phyloP scores from a whole-genome alignment of 2,113 vertebrate genomes.

The Lampris incognitus region DNA sequence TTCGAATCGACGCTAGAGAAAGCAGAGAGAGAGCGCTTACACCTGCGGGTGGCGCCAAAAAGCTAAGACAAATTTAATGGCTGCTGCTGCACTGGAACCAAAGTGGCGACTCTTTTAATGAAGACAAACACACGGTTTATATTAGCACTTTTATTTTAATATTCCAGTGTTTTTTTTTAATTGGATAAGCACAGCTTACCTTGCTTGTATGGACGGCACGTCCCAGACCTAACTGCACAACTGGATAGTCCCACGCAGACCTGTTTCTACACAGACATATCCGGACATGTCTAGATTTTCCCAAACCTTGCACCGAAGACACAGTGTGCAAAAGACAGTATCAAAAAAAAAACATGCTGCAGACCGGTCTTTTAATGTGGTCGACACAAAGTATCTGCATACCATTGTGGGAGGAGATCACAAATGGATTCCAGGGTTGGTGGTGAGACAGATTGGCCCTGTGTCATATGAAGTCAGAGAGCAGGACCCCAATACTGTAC shows the following conservation, averaged over 20 bases:
- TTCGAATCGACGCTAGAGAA: too few species aligned
- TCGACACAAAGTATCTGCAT: not conserved
- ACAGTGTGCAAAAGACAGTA: not conserved
- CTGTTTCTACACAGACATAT: constrained; percentile 24
- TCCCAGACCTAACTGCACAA: not conserved
- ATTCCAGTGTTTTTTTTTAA: too few species aligned
- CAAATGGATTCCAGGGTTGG: constrained; percentile 28
- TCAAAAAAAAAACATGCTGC: constrained; percentile 3
- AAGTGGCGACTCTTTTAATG: too few species aligned
- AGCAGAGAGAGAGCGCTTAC: too few species aligned
- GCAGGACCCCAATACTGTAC: not conserved
- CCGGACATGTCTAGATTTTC: constrained; percentile 11
- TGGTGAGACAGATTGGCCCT: not conserved
- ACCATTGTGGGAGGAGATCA: constrained; percentile 5
- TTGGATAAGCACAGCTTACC: too few species aligned
- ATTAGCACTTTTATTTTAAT: too few species aligned
- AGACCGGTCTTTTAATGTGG: constrained; percentile 8
- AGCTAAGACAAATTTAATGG: too few species aligned
- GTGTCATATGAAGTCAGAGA: constrained; percentile 3
- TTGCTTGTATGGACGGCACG: too few species aligned
- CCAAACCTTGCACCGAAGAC: constrained; percentile 6
- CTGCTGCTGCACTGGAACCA: too few species aligned
- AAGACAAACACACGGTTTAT: too few species aligned
- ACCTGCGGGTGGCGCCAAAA: too few species aligned
- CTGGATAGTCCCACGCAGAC: constrained; percentile 12